Base-by-base conservation (phyloP, 2,797 vertebrate species). In the Scarus forsteni region DNA sequence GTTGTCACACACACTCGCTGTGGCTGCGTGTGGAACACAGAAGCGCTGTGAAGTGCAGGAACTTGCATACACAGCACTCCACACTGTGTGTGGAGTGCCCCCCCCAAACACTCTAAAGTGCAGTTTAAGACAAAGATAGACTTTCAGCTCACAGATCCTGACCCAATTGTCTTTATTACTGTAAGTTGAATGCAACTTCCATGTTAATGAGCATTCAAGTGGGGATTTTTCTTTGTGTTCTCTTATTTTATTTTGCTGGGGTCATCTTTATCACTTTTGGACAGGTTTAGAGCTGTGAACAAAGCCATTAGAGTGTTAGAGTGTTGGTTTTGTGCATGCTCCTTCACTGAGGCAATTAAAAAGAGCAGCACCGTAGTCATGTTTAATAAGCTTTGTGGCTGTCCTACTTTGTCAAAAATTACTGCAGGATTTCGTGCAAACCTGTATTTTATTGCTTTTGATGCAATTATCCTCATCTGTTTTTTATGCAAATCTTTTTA, bases 71-170 rank as follows among this genome's bases (percentile, higher is more conserved):
- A n/a, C n/a, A n/a, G n/a, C n/a, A n/a, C n/a, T n/a, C n/a, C n/a
- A n/a, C n/a, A n/a, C n/a, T n/a, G n/a, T n/a, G n/a, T n/a, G n/a
- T n/a, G n/a, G n/a, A n/a, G n/a, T n/a, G n/a, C n/a, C n/a, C n/a
- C n/a, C n/a, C n/a, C 27, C 27, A 4, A 27, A 27, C 2, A 2
- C 2, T 2, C 27, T 2, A 4, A 27, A 27, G 27, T 67, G 13
- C 11, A 63, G 61, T 11, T 12, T 10, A 63, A 59, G 40, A 40
- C 9, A 11, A 57, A 12, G 39, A 42, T n/a, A 64, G 46, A 49
- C n/a, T 70, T 55, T 67, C 12, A 27, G 62, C 60, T 73, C 12
- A 15, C 34, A 70, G 72, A 39, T 73, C 52, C 12, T 59, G 59
- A 57, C 51, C 42, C 16, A 42, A 51, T 60, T 50, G 50, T 27